Percentiles rank a stretch among this genome's conserved stretches.
phyloP scores from a whole-genome alignment of 2,888 invertebrate genomes.

The Macaria notata region DNA sequence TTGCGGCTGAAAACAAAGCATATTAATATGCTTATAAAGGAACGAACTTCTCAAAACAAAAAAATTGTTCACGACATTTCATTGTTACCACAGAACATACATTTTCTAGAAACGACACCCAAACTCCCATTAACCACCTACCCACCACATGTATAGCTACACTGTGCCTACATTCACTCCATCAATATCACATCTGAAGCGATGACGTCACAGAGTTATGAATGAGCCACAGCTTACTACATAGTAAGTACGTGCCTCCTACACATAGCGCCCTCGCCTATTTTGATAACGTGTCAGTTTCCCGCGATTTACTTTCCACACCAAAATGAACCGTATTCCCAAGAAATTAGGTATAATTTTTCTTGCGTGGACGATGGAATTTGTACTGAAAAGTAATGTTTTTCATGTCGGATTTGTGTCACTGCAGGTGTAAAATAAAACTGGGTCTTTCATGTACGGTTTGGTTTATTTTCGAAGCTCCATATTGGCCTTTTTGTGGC shows the following conservation, averaged over 20 bases:
- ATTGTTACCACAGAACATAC: no score
- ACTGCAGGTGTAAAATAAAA: constrained; percentile 22
- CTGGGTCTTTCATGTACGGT: constrained; percentile 7
- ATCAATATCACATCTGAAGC: constrained; percentile 13
- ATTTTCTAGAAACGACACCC: no score
- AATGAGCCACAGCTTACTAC: constrained; percentile 20
- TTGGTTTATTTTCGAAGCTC: constrained; percentile 5
- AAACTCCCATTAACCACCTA: no score
- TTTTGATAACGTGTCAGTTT: constrained; percentile 22
- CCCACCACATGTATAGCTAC: no score
- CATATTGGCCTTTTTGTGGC: not conserved
- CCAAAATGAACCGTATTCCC: not conserved
- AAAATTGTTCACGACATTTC: no score
- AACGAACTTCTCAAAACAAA: no score
- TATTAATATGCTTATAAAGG: no score
- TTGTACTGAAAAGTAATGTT: constrained; percentile 16
- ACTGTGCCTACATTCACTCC: not conserved
- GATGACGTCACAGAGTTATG: constrained; percentile 24
- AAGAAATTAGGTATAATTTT: not conserved
- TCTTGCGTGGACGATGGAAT: not conserved
- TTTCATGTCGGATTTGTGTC: constrained; percentile 25
- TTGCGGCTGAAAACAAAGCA: no score
- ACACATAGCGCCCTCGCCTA: constrained; percentile 19
- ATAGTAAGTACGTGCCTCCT: constrained; percentile 11
- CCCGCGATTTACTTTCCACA: constrained; percentile 5